Evolutionary conservation across 2,113 vertebrate species (phyloP), one percentile per base, ranked within the genome.

Genomic region (Indicator indicator): DNA sequence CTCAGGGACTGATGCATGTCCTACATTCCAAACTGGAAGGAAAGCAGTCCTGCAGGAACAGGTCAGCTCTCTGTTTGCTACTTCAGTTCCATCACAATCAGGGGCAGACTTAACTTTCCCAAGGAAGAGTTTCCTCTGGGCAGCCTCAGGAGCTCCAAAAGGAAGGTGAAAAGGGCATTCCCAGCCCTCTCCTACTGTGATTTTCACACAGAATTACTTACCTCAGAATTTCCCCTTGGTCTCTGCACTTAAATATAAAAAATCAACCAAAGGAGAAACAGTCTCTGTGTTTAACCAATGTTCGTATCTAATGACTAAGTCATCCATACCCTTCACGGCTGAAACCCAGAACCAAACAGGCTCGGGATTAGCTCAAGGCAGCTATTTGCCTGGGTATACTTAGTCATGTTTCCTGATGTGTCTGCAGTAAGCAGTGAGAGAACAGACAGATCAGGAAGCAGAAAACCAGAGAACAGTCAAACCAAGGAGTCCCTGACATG

Each of bases 151-250:
- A 92, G 91, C 64, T 78, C 27, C 23, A 83, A 88, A 65, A 83
- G 90, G 70, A 88, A 92, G 94, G 93, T 78, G 86, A 95, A 95
- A 92, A 96, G 89, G 89, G 76, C 64, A 77, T 68, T 88, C 54
- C 42, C 42, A 58, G 46, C 50, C 68, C 63, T 83, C 50, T 28
- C 42, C 6, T 8, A 12, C 10, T 4, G 5, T 6, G 54, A 64
- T 69, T 93, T 92, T 59, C 36, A 90, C 78, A 83, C 13, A n/a
- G n/a, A 67, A 79, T 36, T 67, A 81, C 80, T 77, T 83, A 71
- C n/a, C 80, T 52, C 48, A 46, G 42, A 91, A 76, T 36, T 30
- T 78, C 36, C 36, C 46, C 30, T 58, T 56, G 12, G n/a, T 70
- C 44, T 74, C 23, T 76, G 59, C 30, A 52, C 19, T 67, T 70